Percentiles rank a stretch among this genome's conserved stretches.
phyloP scores from a whole-genome alignment of 1,140 invertebrate species.

The Maconellicoccus hirsutus region DNA sequence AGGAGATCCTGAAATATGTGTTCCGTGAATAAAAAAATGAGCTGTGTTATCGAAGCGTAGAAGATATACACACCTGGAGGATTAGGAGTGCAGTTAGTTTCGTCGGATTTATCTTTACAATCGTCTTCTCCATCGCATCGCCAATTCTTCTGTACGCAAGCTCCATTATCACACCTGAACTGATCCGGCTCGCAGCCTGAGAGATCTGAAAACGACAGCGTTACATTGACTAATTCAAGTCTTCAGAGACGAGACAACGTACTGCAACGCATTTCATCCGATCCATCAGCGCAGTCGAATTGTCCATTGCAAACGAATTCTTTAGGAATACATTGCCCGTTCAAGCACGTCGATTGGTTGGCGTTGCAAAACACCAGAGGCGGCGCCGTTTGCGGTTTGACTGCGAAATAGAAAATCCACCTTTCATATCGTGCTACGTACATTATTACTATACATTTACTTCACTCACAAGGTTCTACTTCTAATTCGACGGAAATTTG shows the following conservation, averaged over 20 bases:
- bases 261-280: slow-evolving; percentile 82
- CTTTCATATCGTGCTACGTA: too few relatives aligned
- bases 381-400: neutral
- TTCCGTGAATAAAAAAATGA: too few relatives aligned
- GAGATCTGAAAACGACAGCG: slow-evolving; percentile 12
- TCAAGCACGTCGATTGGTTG: slow-evolving; percentile 79
- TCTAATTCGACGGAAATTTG: slow-evolving; percentile 49
- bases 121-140: slow-evolving; percentile 84
- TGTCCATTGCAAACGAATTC: slow-evolving; percentile 67
- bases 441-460: too few relatives aligned
- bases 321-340: slow-evolving; percentile 80
- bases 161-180: slow-evolving; percentile 72
- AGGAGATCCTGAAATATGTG: slow-evolving; percentile 46
- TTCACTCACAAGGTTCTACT: slow-evolving; percentile 60
- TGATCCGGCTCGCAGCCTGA: slow-evolving; percentile 78
- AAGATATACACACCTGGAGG: too few relatives aligned
- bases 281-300: slow-evolving; percentile 70
- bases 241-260: too few relatives aligned
- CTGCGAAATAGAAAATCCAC: neutral
- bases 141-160: slow-evolving; percentile 87
- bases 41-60: too few relatives aligned
- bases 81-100: slow-evolving; percentile 47
- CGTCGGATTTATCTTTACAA: slow-evolving; percentile 82
- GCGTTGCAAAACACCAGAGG: slow-evolving; percentile 44
- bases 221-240: slow-evolving; percentile 37